These are phyloP conservation scores for Metallyticus violacea DNA, from an alignment of 2,888 invertebrate species.

Conservation along the genomic window DNA sequence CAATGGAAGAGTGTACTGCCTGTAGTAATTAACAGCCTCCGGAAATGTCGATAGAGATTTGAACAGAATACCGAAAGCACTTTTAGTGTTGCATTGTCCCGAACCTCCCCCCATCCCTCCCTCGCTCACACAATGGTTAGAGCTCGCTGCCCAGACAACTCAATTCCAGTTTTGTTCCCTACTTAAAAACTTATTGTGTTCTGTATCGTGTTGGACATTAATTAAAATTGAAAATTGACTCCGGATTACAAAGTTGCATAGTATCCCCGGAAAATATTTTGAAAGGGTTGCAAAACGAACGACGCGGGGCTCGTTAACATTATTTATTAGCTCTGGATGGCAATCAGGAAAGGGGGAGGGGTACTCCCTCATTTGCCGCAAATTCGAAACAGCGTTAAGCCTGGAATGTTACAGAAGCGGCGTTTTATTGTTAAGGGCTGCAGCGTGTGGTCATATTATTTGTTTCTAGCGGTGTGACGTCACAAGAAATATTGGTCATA, in stretches of 20 bases:
- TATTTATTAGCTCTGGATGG: neutral
- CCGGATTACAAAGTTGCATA: no score
- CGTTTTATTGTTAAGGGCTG: neutral
- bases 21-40: neutral
- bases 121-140: neutral
- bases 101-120: no score
- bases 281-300: neutral
- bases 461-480: neutral
- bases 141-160: neutral
- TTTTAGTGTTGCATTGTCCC: neutral
- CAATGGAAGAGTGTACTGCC: neutral
- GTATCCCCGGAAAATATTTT: neutral
- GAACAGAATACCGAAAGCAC: neutral
- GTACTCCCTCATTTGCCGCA: neutral
- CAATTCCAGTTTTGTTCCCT: neutral
- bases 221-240: neutral
- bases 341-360: neutral
- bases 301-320: neutral
- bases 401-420: neutral
- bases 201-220: neutral
- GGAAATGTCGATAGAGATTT: neutral
- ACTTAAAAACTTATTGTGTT: neutral
- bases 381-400: neutral
- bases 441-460: neutral
- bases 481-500: neutral